These are phyloP conservation scores for Anas platyrhynchos DNA, from an alignment of 2,113 vertebrate genomes.

Conservation along the genomic window DNA sequence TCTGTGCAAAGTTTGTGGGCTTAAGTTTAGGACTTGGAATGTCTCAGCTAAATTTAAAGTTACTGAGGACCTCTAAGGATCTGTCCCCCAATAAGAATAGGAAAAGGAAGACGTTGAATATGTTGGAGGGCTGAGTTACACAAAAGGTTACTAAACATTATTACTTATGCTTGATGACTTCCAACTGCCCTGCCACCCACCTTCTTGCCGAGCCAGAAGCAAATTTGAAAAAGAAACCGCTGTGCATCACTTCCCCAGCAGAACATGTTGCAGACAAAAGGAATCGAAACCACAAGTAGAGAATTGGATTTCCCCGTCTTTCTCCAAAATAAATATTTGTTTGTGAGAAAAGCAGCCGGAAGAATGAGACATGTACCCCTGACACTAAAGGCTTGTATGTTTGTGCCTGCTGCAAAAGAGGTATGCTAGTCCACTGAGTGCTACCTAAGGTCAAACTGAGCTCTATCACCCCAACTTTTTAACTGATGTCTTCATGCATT, in stretches of 20 bases:
- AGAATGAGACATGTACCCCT: conserved; percentile 47
- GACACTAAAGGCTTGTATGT: conserved; percentile 13
- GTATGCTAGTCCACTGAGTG: not conserved
- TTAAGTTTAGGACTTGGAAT: not conserved
- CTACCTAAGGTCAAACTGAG: conserved; percentile 29
- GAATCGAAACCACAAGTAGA: conserved; percentile 63
- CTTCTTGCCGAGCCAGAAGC: conserved; percentile 63
- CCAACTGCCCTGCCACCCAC: conserved; percentile 57
- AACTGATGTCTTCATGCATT: not conserved
- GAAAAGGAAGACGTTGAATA: conserved; percentile 9
- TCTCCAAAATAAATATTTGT: conserved; percentile 75
- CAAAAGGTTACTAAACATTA: conserved; percentile 43
- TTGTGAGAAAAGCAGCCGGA: conserved; percentile 53
- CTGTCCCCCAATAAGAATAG: not conserved
- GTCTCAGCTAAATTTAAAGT: conserved; percentile 6
- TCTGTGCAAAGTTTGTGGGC: not conserved
- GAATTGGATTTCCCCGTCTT: conserved; percentile 70
- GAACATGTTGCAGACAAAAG: conserved; percentile 67
- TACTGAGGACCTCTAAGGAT: conserved; percentile 11
- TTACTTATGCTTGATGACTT: conserved; percentile 51
- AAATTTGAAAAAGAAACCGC: conserved; percentile 64
- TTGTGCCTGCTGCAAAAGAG: conserved; percentile 15
- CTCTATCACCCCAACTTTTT: not conserved
- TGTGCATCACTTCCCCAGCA: conserved; percentile 66
- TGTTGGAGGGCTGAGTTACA: not conserved